Conservation (phyloP, 2,113 vertebrate species). For the Hypanus sabinus region DNA sequence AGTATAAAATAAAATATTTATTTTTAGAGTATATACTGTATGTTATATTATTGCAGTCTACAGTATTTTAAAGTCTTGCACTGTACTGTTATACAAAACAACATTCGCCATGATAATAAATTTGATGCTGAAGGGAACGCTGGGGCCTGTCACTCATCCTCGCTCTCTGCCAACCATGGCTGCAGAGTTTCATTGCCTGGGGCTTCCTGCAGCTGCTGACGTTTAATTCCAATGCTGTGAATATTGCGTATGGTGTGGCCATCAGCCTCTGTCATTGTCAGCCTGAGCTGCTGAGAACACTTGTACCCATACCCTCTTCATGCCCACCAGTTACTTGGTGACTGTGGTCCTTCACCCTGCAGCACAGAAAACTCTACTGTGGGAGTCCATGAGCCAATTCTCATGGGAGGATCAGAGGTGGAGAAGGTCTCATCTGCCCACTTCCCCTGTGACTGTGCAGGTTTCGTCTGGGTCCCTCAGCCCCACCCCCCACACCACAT, state of each 20-base stretch:
- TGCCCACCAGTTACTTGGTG: neutral
- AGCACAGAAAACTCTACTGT: neutral
- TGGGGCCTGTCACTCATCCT: neutral
- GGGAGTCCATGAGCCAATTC: neutral
- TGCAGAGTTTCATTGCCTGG: neutral
- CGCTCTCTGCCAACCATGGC: neutral
- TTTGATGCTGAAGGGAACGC: neutral
- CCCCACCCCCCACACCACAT: no score
- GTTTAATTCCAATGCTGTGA: neutral
- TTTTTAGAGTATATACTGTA: no score
- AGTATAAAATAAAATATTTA: no score
- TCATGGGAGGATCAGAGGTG: no score
- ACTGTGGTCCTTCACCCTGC: neutral
- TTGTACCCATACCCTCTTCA: no score
- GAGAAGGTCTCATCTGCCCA: no score
- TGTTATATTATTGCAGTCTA: no score
- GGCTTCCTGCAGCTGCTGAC: neutral
- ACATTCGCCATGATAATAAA: no score
- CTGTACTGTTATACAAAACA: no score
- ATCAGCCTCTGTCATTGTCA: neutral
- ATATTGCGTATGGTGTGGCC: neutral
- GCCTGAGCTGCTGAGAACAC: neutral
- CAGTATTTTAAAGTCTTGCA: no score
- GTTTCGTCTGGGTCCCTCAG: no score
- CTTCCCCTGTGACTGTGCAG: no score